Percentiles rank a stretch among this genome's conserved stretches.
phyloP scores from a whole-genome alignment of 1,140 invertebrate genomes.

The Hypsibius dujardini region DNA sequence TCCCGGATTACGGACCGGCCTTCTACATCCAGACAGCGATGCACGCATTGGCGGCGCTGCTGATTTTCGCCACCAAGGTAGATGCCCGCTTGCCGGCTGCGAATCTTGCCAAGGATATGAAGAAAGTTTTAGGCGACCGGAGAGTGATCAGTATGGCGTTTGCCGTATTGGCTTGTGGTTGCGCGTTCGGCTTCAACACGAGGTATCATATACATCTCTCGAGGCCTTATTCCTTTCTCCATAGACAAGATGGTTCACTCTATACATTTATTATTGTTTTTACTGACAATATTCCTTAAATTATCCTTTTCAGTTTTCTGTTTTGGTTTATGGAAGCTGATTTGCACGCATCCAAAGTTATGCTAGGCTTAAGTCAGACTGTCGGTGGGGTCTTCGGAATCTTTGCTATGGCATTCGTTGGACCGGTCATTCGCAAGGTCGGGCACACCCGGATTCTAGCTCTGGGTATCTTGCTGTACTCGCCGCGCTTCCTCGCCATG shows the following conservation, averaged over 20 bases:
- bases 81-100: background rate
- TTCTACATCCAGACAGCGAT: background rate
- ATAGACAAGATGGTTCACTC: background rate
- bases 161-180: background rate
- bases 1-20: background rate
- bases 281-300: background rate
- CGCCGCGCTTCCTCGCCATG: background rate
- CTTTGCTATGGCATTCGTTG: background rate
- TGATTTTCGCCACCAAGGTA: background rate
- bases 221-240: background rate
- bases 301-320: slow-evolving; percentile 7
- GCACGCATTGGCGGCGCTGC: background rate
- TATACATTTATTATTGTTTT: background rate
- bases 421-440: background rate
- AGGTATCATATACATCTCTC: background rate
- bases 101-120: background rate
- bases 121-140: background rate
- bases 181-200: background rate
- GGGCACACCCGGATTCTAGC: background rate
- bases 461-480: background rate
- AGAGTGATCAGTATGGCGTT: background rate
- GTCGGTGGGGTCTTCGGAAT: background rate
- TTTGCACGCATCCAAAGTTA: background rate
- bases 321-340: slow-evolving; percentile 1
- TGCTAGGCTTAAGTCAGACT: slow-evolving; percentile 8